Percentiles rank a stretch among this genome's conserved stretches.
Evolutionary conservation across 2,888 invertebrate species (phyloP).

Genomic region (Eulithis testata): DNA sequence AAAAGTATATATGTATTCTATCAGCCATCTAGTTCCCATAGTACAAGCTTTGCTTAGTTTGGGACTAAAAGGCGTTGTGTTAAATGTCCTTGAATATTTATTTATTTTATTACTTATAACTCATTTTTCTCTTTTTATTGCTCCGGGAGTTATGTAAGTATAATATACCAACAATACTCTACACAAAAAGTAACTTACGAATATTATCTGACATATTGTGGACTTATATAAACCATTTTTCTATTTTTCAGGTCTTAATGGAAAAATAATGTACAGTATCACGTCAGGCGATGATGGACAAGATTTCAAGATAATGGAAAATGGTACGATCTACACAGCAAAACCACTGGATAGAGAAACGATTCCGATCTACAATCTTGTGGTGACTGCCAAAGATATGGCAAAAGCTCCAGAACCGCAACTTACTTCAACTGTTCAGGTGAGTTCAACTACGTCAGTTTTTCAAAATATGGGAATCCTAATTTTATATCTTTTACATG

Average conservation of each 20-base stretch:
- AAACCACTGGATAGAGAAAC: conserved; percentile 93
- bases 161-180: neutral
- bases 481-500: neutral
- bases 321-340: conserved; percentile 93
- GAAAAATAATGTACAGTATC: conserved; percentile 92
- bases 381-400: conserved; percentile 94
- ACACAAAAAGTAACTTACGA: no score
- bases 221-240: no score
- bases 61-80: no score
- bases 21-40: no score
- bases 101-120: neutral
- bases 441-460: conserved; percentile 49
- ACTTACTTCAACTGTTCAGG: conserved; percentile 94
- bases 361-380: conserved; percentile 91
- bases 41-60: no score
- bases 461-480: neutral
- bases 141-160: conserved; percentile 15
- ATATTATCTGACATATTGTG: no score
- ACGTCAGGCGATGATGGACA: conserved; percentile 91
- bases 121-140: conserved; percentile 2
- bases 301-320: conserved; percentile 91
- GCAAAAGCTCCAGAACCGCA: conserved; percentile 89
- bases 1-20: no score
- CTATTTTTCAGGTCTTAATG: conserved; percentile 90
- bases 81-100: no score